phyloP scores from a whole-genome alignment of 1,140 invertebrate species.

The Hypsibius dujardini region DNA sequence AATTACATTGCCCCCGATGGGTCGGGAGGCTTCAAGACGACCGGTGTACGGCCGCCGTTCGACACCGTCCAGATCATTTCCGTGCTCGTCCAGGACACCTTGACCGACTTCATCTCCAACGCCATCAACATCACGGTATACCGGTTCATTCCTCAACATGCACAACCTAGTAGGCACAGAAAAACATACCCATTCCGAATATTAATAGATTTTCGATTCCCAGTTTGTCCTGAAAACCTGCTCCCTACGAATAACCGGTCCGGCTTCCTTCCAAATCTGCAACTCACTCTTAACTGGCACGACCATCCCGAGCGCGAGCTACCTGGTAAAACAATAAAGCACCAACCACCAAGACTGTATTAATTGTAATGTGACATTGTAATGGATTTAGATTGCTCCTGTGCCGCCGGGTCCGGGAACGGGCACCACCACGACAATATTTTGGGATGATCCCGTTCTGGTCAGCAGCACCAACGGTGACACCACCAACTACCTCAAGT shows the following conservation, averaged over 20 bases:
- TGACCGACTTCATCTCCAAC: neutral
- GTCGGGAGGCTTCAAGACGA: neutral
- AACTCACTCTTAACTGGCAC: neutral
- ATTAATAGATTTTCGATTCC: constrained; percentile 12
- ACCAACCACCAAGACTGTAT: neutral
- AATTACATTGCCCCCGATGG: constrained; percentile 3
- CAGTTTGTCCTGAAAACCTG: constrained; percentile 13
- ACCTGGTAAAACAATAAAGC: neutral
- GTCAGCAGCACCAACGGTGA: constrained; percentile 16
- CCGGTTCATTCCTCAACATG: neutral
- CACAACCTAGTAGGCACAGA: neutral
- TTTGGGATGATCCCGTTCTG: constrained; percentile 8
- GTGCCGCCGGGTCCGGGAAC: constrained; percentile 2
- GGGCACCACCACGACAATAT: neutral
- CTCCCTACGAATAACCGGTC: neutral
- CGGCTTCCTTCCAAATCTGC: constrained; percentile 11
- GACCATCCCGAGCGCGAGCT: neutral
- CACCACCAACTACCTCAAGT: neutral
- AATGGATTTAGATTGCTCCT: neutral
- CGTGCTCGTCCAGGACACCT: neutral
- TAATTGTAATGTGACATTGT: neutral
- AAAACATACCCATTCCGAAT: neutral
- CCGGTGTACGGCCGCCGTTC: neutral
- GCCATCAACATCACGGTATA: constrained; percentile 1
- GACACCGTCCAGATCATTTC: neutral